Percentiles rank a stretch among this genome's conserved stretches.
phyloP scores from a whole-genome alignment of 1,140 invertebrate species.

The Brachionus paranguensis region DNA sequence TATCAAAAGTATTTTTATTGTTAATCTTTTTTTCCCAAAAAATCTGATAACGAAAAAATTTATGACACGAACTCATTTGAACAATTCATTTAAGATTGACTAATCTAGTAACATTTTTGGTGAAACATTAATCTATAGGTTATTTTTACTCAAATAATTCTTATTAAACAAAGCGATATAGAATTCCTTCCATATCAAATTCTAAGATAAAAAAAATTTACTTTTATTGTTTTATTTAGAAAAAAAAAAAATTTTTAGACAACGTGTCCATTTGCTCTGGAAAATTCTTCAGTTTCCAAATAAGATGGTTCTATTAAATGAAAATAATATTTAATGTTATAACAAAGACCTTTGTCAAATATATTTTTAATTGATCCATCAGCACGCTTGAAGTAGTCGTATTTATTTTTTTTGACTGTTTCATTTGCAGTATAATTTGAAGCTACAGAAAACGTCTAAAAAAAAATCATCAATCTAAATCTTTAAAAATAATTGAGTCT shows the following conservation, averaged over 20 bases:
- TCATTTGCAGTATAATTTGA: conserved; percentile 25
- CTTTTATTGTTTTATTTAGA: not conserved
- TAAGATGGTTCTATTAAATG: conserved; percentile 23
- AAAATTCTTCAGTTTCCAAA: conserved; percentile 8
- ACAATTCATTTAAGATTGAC: no score
- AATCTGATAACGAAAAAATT: no score
- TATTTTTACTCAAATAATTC: no score
- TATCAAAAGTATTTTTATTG: no score
- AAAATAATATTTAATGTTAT: conserved; percentile 38
- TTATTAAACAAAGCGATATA: not conserved
- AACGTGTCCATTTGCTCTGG: not conserved
- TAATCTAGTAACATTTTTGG: no score
- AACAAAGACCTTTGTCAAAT: not conserved
- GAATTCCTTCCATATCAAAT: no score
- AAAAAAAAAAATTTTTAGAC: not conserved
- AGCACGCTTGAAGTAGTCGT: not conserved
- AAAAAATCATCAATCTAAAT: not conserved
- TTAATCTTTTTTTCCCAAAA: no score
- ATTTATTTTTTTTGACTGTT: not conserved
- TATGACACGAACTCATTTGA: no score
- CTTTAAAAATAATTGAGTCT: no score
- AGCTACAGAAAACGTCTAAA: not conserved
- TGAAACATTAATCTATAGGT: no score
- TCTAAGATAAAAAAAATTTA: not conserved
- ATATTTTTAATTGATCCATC: not conserved